Base-by-base conservation (phyloP, 2,888 invertebrate genomes). In the Macrophya alboannulata region DNA sequence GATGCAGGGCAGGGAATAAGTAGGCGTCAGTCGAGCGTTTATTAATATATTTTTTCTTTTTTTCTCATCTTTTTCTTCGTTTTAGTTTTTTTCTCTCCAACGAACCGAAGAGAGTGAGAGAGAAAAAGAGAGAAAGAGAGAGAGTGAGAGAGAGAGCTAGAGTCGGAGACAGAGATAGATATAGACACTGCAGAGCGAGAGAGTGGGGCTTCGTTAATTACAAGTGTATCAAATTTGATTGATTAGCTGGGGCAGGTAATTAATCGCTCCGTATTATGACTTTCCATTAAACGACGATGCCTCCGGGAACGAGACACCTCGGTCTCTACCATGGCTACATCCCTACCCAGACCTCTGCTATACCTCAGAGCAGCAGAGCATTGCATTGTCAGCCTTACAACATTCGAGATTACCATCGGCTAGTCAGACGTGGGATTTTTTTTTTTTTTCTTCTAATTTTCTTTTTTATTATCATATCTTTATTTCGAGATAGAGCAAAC, bases 191-290 rank as follows among this genome's bases (percentile, higher is more conserved):
- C n/a, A n/a, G n/a, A n/a, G n/a, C n/a, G n/a, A n/a, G 31, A 48
- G 84, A 45, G 51, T 15, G 45, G 25, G 51, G 37, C 65, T 84
- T 55, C 74, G 74, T 84, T 83, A 83, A 83, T 83, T 83, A 83
- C 82, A 83, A 83, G 82, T 68, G 82, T 83, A 83, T 83, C 82
- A 83, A 83, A 83, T 83, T 83, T 83, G 82, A 83, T 83, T 83
- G 82, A 83, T 83, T 68, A 68, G 68, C 82, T 68, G 10, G 45
- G 62, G 65, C n/a, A 31, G 68, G 72, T 85, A 81, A 85, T 85
- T 85, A 85, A 85, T 85, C 85, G 85, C 72, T 43, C 45, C 45
- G 48, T 81, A 82, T 85, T 85, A 85, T 81, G 81, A 85, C 85
- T 85, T 85, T 71, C 85, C 81, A 85, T 81, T 85, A 85, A 85